Percentiles rank a stretch among this genome's conserved stretches.
Conservation (phyloP, 2,113 vertebrate genomes). For the Gambusia affinis region DNA sequence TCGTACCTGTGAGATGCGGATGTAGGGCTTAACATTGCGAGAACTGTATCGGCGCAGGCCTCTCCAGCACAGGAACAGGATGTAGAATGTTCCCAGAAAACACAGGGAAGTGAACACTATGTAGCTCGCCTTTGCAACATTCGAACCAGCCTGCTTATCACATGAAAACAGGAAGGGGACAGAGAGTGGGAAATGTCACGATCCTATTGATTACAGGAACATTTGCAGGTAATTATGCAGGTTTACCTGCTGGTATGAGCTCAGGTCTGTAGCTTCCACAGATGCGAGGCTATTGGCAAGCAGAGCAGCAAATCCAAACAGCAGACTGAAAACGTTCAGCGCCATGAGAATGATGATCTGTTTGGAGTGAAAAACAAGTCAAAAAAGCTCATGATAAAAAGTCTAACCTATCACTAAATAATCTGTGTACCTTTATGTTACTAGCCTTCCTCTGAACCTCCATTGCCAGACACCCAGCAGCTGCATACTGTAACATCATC, state of each 20-base stretch:
- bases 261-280: constrained; percentile 21
- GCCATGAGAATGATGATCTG: constrained; percentile 72
- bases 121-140: constrained; percentile 65
- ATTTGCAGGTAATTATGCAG: neutral
- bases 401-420: neutral
- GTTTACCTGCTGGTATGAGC: constrained; percentile 67
- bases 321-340: constrained; percentile 69
- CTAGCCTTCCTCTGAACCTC: constrained; percentile 73
- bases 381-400: neutral
- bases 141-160: constrained; percentile 60
- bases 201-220: neutral
- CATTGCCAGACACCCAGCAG: constrained; percentile 67
- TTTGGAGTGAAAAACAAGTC: neutral
- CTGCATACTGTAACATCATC: constrained; percentile 72
- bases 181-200: neutral
- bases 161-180: neutral
- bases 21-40: constrained; percentile 59
- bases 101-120: constrained; percentile 64
- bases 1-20: constrained; percentile 61
- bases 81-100: constrained; percentile 67
- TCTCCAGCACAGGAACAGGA: constrained; percentile 73
- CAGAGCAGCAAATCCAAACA: constrained; percentile 69
- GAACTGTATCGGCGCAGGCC: constrained; percentile 70
- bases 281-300: constrained; percentile 57
- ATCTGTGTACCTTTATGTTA: constrained; percentile 65